Evolutionary conservation across 2,888 invertebrate genomes (phyloP).

Genomic region (Xylota segnis): DNA sequence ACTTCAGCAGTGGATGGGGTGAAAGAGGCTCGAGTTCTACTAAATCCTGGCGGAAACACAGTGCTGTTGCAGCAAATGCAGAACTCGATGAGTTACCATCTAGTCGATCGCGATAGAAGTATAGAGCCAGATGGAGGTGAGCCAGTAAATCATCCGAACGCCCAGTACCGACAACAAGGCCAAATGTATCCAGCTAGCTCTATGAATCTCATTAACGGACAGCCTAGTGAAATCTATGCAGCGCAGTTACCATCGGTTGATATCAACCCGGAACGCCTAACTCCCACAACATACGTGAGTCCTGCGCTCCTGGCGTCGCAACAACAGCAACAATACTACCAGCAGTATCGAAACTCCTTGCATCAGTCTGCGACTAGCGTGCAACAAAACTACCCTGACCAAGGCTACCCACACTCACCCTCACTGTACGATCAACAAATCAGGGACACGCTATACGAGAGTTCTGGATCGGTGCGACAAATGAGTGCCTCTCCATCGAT

Average conservation of each 20-base stretch:
- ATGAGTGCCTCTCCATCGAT: constrained; percentile 47
- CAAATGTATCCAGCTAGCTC: background rate
- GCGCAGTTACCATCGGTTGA: constrained; percentile 24
- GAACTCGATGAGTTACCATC: constrained; percentile 25
- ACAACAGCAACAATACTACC: constrained; percentile 39
- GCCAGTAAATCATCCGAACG: background rate
- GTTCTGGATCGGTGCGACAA: constrained; percentile 26
- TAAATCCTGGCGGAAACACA: constrained; percentile 50
- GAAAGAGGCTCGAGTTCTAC: constrained; percentile 80
- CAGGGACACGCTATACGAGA: constrained; percentile 30
- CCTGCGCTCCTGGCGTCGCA: constrained; percentile 64
- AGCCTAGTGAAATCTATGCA: background rate
- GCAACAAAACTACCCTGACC: constrained; percentile 12
- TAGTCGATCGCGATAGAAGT: constrained; percentile 12
- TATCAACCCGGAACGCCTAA: constrained; percentile 14
- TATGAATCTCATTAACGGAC: background rate
- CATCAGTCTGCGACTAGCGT: constrained; percentile 59
- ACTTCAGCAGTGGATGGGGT: constrained; percentile 49
- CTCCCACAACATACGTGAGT: constrained; percentile 30
- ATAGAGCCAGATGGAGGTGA: constrained; percentile 3
- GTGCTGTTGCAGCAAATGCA: constrained; percentile 30
- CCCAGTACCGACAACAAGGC: background rate
- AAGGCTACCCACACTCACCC: constrained; percentile 24
- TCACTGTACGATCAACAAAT: constrained; percentile 34
- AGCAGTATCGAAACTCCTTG: constrained; percentile 23